Evolutionary conservation across 2,797 vertebrate species (phyloP).

Genomic region (Pseudotriccus pelzelni): DNA sequence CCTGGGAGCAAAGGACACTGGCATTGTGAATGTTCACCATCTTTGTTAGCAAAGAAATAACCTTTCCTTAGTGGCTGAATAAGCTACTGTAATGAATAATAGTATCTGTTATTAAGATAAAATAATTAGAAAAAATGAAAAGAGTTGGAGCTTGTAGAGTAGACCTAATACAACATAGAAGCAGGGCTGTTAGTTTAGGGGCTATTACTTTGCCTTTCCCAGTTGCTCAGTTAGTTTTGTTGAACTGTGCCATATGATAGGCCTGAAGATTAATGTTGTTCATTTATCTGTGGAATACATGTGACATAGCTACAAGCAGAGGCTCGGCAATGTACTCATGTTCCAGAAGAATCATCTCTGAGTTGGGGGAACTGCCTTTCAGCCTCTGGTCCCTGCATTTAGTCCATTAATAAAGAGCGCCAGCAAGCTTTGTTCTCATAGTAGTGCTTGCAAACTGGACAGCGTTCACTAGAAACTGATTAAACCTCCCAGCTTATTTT

Average conservation of each 20-base stretch:
- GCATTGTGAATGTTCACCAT: neutral
- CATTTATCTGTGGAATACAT: conserved; percentile 12
- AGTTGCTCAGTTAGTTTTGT: neutral
- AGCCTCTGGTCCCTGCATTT: neutral
- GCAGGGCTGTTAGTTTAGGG: neutral
- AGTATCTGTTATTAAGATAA: neutral
- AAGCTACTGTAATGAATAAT: neutral
- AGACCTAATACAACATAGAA: neutral
- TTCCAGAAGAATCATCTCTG: neutral
- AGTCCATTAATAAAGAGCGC: neutral
- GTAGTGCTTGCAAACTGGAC: neutral
- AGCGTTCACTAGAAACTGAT: conserved; percentile 32
- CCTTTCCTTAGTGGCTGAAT: neutral
- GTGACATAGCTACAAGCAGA: neutral
- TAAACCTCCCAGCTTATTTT: conserved; percentile 43
- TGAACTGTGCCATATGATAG: neutral
- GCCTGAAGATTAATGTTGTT: conserved; percentile 44
- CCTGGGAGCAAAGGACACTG: neutral
- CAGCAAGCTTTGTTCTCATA: neutral
- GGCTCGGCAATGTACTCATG: neutral
- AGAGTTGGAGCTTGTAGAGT: neutral
- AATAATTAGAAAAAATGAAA: neutral
- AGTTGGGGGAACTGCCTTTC: neutral
- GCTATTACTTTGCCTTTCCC: neutral
- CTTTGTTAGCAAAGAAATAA: neutral